Base-by-base conservation (phyloP, 2,888 invertebrate species). In the Yponomeuta plumbellus region DNA sequence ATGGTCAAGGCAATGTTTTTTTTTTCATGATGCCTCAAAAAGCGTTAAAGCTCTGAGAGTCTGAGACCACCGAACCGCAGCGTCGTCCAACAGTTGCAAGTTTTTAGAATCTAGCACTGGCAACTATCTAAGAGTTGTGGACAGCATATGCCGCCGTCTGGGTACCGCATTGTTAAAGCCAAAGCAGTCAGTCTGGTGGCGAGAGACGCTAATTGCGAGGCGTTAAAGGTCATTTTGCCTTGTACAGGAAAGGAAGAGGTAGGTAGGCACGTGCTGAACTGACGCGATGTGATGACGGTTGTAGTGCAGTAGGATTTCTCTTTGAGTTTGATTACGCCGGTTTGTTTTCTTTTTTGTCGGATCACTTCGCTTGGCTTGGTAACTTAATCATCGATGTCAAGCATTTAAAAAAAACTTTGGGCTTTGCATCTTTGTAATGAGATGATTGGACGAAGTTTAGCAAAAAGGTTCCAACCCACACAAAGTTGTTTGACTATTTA, bases 191-290 rank as follows among this genome's bases (percentile, higher is more conserved):
- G 44, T 44, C 44, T 44, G 44, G 44, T 44, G 13, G 11, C 11
- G 1, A 10, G 13, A 67, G 13, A 21, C 11, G 63, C 63, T 63
- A 22, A 39, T 44, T 44, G 20, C 40, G 13, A 22, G 20, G 40
- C 21, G 40, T 3, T 21, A 63, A n/a, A 17, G 22, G 20, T 63
- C 44, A 22, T 44, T 44, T 63, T 63, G n/a, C 44, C n/a, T 62
- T 59, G 59, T 21, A 8, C 1, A 17, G 44, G 44, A 22, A n/a
- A 11, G n/a, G n/a, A 3, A 8, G 13, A 61, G 34, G 61, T 17
- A 61, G 13, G 26, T 23, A 58, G 85, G 88, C 88, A 86, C 88
- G 88, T 85, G 89, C 86, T 76, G 69, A 71, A 72, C 69, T 70
- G 70, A 72, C 73, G 73, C 77, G 67, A 22, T 11, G 79, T 76